Evolutionary conservation across 2,113 vertebrate species (phyloP), one percentile per base, ranked within the genome.

Genomic region (Ophthalmolycus amberensis): DNA sequence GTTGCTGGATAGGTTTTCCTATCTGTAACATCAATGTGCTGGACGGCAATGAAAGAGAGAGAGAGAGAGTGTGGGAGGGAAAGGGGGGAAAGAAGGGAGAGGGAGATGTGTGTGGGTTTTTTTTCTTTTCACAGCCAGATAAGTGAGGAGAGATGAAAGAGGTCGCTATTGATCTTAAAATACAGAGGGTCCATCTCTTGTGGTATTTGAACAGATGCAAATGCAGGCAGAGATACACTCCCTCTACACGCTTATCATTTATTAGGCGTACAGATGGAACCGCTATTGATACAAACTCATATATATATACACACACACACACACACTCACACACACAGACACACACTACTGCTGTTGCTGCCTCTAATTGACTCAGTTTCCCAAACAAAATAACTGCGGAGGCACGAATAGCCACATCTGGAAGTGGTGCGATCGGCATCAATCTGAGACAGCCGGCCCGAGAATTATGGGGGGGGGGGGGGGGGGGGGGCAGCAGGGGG

Each of bases 11-110:
- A 84, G 88, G 60, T 77, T 83, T 80, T 90, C 75, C 71, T 91
- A 91, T 93, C 91, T 82, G 65, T 75, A 65, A 69, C 86, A 90
- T 93, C 90, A 90, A 86, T 88, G 83, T 38, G 72, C 88, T 89
- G 88, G 86, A 87, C 42, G 62, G 54, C 83, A 75, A 87, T 88
- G 80, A 89, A 90, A 84, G 80, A 52, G 71, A 60, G 75, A 4
- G 74, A 5, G 70, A 11, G 70, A 59, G 25, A 11, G 52, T 25
- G 54, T 56, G 54, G n/a, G n/a, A 12, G 73, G 27, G 77, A 10
- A 34, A 76, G 59, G 64, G 44, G 15, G 48, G 14, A 38, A 9
- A 38, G 18, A 42, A 27, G 58, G 25, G 63, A 20, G 50, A 52
- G 80, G 2, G 59, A 84, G 27, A 29, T 60, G 63, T 71, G 62